A percentile compares a stretch with the other conserved stretches of the same genome.
These are phyloP conservation scores for Xanthia icteritia DNA, from an alignment of 2,888 invertebrate genomes.

Conservation along the genomic window DNA sequence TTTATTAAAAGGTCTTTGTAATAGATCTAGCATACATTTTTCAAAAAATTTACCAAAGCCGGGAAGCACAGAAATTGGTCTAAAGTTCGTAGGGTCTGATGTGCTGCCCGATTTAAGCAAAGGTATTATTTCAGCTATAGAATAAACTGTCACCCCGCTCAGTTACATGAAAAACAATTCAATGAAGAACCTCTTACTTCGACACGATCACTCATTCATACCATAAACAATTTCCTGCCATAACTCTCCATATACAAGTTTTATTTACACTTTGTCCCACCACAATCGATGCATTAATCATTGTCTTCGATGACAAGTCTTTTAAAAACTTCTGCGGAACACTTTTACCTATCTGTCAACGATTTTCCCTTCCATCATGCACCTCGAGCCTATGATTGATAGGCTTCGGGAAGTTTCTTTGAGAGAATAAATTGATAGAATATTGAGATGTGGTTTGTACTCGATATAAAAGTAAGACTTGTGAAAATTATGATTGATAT, in stretches of 20 bases:
- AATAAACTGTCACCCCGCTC: background rate
- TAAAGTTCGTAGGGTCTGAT: too few species aligned
- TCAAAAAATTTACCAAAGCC: too few species aligned
- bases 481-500: conserved; percentile 56
- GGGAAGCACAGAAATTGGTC: too few species aligned
- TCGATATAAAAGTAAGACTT: conserved; percentile 44
- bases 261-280: conserved; percentile 72
- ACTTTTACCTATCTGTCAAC: conserved; percentile 70
- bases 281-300: conserved; percentile 77
- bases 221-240: background rate
- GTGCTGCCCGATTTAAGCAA: too few species aligned
- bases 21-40: too few species aligned
- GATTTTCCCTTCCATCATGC: conserved; percentile 76
- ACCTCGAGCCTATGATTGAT: conserved; percentile 73
- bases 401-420: conserved; percentile 58
- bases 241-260: conserved; percentile 54
- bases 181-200: background rate
- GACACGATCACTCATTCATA: background rate
- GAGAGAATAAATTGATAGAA: conserved; percentile 64
- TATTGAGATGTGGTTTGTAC: conserved; percentile 61
- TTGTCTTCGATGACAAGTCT: conserved; percentile 72
- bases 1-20: too few species aligned
- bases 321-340: conserved; percentile 70
- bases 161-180: background rate
- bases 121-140: too few species aligned